Conservation (phyloP, 1,140 invertebrate genomes). For the Phymorhynchus buccinoides region DNA sequence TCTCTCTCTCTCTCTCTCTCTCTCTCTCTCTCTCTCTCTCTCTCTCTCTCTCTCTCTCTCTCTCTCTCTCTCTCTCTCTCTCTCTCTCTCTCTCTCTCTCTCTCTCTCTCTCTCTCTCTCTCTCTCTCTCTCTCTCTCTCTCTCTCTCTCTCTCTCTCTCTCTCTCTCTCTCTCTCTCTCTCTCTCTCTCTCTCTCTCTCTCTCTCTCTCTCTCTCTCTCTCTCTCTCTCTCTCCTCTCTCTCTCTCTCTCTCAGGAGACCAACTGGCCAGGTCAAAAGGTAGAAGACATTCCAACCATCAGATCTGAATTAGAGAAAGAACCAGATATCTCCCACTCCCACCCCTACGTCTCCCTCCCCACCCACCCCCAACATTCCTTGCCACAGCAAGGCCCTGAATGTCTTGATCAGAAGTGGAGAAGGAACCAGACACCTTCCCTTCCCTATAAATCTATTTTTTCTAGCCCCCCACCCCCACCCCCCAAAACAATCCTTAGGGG, state of each 20-base stretch:
- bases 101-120: background rate
- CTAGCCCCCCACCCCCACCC: too few relatives aligned
- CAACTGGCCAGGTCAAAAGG: too few relatives aligned
- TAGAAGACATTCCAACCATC: too few relatives aligned
- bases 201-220: background rate
- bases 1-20: constrained; percentile 18
- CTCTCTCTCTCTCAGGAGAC: background rate
- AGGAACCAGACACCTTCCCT: too few relatives aligned
- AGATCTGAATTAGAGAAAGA: too few relatives aligned
- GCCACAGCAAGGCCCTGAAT: too few relatives aligned
- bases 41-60: background rate
- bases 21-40: background rate
- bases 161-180: background rate
- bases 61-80: background rate
- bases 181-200: background rate
- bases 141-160: background rate
- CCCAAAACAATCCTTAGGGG: too few relatives aligned
- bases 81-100: constrained; percentile 25
- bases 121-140: constrained; percentile 25
- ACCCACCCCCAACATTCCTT: too few relatives aligned
- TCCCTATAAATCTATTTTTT: too few relatives aligned
- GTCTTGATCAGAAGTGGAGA: too few relatives aligned
- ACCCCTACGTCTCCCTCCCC: background rate
- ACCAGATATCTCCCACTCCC: background rate
- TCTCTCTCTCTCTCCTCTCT: background rate